phyloP scores from a whole-genome alignment of 2,888 invertebrate species.

The Encarsia formosa region DNA sequence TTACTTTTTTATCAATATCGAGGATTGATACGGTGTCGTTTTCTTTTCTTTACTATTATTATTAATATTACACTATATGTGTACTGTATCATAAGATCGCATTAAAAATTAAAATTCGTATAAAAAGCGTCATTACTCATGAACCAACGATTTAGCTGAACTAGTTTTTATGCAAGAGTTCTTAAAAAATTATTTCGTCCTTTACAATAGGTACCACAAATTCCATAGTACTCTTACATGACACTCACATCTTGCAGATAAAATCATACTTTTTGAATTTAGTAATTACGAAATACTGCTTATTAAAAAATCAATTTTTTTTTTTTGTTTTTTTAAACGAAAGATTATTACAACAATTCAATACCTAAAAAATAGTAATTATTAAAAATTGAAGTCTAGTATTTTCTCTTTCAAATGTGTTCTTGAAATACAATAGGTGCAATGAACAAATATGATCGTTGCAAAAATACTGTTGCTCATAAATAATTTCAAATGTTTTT shows the following conservation, averaged over 20 bases:
- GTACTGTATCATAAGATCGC: conserved; percentile 44
- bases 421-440: conserved; percentile 13
- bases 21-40: conserved; percentile 40
- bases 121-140: conserved; percentile 49
- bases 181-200: conserved; percentile 44
- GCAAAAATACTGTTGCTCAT: too few relatives aligned
- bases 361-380: conserved; percentile 14
- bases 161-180: conserved; percentile 43
- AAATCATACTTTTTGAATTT: conserved; percentile 15
- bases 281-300: conserved; percentile 23
- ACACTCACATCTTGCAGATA: conserved; percentile 15
- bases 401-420: conserved; percentile 14
- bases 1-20: conserved; percentile 36
- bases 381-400: conserved; percentile 20
- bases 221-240: conserved; percentile 22
- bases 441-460: too few relatives aligned
- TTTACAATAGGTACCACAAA: conserved; percentile 15
- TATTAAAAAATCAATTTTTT: conserved; percentile 17
- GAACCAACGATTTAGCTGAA: conserved; percentile 43
- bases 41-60: conserved; percentile 23
- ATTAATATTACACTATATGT: conserved; percentile 41
- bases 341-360: conserved; percentile 15
- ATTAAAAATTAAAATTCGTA: conserved; percentile 51
- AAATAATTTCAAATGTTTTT: too few relatives aligned
- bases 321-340: background rate